Conservation (phyloP, 2,888 invertebrate species). For the Bugulina stolonifera region DNA sequence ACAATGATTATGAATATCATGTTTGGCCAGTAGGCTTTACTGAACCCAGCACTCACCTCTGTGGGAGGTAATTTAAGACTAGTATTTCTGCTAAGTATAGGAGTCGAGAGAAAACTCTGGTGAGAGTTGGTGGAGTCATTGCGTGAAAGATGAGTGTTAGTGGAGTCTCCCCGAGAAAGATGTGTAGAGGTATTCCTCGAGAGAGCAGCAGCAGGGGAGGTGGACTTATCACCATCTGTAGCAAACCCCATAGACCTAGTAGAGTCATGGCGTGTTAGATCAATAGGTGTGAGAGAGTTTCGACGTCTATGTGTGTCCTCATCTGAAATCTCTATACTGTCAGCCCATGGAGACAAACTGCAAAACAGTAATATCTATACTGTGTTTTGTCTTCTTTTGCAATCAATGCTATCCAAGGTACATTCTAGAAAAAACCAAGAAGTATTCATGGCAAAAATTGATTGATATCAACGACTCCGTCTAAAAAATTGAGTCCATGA, state of each 20-base stretch:
- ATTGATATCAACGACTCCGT: too few species aligned
- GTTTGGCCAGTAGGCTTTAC: too few species aligned
- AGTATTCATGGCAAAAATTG: too few species aligned
- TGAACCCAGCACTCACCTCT: constrained; percentile 4
- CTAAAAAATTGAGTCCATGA: too few species aligned
- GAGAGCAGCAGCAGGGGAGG: background rate
- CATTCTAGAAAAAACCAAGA: too few species aligned
- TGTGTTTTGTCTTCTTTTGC: too few species aligned
- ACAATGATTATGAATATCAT: too few species aligned
- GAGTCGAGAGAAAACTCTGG: constrained; percentile 21
- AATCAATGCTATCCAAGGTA: too few species aligned
- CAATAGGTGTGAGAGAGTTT: background rate
- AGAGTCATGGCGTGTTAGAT: constrained; percentile 11
- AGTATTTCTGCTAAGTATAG: constrained; percentile 13
- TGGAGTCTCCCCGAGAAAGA: background rate
- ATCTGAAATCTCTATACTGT: background rate
- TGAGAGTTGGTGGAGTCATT: background rate
- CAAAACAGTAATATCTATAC: background rate
- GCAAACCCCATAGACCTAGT: background rate
- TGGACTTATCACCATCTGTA: background rate
- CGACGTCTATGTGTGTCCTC: background rate
- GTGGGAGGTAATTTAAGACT: constrained; percentile 23
- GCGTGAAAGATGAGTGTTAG: background rate
- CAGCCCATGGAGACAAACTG: background rate
- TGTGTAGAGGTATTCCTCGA: constrained; percentile 10